Evolutionary conservation across 1,140 invertebrate species (phyloP).

Genomic region (Aphelenchoides avenae): DNA sequence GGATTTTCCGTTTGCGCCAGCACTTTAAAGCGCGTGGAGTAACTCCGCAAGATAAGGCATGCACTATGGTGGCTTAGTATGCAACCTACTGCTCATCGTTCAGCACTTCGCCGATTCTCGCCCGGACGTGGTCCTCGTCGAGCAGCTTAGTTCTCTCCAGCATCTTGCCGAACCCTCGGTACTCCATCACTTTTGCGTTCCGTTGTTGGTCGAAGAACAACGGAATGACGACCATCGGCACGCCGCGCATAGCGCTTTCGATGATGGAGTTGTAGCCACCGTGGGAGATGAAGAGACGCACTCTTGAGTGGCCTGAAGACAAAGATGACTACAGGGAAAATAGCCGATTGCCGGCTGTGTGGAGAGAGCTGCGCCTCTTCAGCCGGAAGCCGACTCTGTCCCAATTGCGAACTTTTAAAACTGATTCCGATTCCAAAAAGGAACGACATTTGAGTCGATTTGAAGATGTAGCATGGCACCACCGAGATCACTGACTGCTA

Average conservation of each 20-base stretch:
- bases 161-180: constrained; percentile 28
- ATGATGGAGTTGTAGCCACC: constrained; percentile 40
- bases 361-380: no score
- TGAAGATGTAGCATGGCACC: no score
- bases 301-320: constrained; percentile 26
- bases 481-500: no score
- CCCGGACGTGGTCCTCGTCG: constrained; percentile 13
- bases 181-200: constrained; percentile 42
- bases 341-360: background rate
- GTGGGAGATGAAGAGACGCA: constrained; percentile 45
- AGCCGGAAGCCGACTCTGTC: no score
- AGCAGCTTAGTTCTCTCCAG: constrained; percentile 17
- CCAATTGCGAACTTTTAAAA: no score
- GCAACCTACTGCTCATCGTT: no score
- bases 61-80: no score
- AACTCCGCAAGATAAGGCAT: no score
- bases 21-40: no score
- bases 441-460: no score
- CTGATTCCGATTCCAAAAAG: no score
- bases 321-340: background rate
- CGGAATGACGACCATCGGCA: constrained; percentile 41
- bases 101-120: constrained; percentile 18
- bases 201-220: constrained; percentile 45
- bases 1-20: no score
- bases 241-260: constrained; percentile 35